Conservation (phyloP, 2,888 invertebrate genomes). For the Leucophenga maculata region DNA sequence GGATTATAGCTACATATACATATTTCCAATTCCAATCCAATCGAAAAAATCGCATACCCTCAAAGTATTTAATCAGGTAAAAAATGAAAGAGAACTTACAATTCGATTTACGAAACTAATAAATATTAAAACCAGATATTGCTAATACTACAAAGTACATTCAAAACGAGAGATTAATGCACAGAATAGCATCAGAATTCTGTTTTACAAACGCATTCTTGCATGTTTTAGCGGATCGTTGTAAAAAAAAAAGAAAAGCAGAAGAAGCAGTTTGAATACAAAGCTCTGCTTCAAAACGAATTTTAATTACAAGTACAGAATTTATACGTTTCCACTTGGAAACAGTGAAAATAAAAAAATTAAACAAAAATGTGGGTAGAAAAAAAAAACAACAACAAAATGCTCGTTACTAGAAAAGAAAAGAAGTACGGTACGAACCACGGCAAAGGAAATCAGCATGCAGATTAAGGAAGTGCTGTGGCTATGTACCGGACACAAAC, state of each 20-base stretch:
- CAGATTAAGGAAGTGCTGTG: conserved; percentile 63
- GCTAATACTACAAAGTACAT: conserved; percentile 15
- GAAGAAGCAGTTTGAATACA: conserved; percentile 30
- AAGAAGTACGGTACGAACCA: conserved; percentile 44
- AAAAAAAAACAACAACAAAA: conserved; percentile 25
- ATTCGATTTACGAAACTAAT: conserved; percentile 31
- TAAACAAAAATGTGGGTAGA: background rate
- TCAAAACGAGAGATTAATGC: conserved; percentile 13
- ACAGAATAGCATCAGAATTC: conserved; percentile 27
- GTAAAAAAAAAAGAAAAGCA: background rate
- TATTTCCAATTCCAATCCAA: conserved; percentile 25
- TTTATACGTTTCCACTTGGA: conserved; percentile 56
- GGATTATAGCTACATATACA: background rate
- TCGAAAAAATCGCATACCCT: conserved; percentile 33
- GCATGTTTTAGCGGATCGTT: no score
- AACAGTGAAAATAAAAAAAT: conserved; percentile 27
- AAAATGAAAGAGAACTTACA: background rate
- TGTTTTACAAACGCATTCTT: conserved; percentile 33
- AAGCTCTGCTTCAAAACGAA: conserved; percentile 50
- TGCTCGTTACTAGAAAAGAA: conserved; percentile 7
- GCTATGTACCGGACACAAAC: conserved; percentile 51
- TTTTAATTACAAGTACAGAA: conserved; percentile 64
- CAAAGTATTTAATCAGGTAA: conserved; percentile 11
- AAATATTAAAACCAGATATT: conserved; percentile 10
- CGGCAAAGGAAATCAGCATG: conserved; percentile 64